A percentile compares a stretch with the other conserved stretches of the same genome.
These are phyloP conservation scores for Metridium senile DNA, from an alignment of 92 coral and sea anemone genomes.

Conservation along the genomic window DNA sequence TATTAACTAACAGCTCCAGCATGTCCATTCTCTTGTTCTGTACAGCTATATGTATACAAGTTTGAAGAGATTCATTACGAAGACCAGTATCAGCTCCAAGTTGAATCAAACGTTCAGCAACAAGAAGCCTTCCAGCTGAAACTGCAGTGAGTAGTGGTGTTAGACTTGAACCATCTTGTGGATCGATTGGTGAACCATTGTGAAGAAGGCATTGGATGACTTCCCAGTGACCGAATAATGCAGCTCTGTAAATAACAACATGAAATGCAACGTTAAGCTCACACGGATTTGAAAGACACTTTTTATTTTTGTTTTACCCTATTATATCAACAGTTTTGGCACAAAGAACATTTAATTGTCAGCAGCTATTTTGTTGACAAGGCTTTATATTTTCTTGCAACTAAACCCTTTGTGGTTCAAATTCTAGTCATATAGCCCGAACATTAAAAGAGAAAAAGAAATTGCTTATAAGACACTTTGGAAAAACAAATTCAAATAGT, in stretches of 20 bases:
- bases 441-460: no score
- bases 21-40: constrained; percentile 52
- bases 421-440: no score
- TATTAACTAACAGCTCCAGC: constrained; percentile 52
- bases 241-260: constrained; percentile 71
- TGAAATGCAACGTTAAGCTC: no score
- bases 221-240: constrained; percentile 51
- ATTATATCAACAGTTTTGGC: no score
- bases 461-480: no score
- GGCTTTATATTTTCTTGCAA: no score
- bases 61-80: constrained; percentile 59
- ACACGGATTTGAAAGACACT: no score
- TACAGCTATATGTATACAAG: constrained; percentile 72
- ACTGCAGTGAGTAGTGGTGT: constrained; percentile 68
- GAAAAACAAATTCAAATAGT: no score
- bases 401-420: no score
- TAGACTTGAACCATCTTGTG: constrained; percentile 40
- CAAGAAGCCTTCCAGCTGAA: constrained; percentile 42
- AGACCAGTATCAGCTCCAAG: constrained; percentile 59
- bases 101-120: constrained; percentile 53
- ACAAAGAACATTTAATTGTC: no score
- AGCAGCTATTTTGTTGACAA: no score
- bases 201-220: constrained; percentile 47
- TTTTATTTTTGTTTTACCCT: no score
- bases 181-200: constrained; percentile 46